phyloP scores from a whole-genome alignment of 2,888 invertebrate species.

The Heliconius aoede region DNA sequence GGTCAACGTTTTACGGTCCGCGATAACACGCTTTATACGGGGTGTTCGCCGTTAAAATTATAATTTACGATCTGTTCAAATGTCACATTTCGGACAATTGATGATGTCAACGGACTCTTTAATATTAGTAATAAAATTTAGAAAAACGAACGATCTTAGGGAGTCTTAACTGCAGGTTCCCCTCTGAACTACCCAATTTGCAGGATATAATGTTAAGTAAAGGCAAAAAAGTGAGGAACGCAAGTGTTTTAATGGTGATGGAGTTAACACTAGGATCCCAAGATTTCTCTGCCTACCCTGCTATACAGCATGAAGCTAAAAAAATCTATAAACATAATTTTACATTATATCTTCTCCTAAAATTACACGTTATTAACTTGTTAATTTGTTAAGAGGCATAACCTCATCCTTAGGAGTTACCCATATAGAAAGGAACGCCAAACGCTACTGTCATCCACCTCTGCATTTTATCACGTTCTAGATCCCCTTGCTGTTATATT shows the following conservation, averaged over 20 bases:
- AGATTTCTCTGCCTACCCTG: background rate
- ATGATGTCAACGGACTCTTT: slow-evolving; percentile 7
- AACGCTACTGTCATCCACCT: too few species aligned
- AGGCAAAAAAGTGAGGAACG: background rate
- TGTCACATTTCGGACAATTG: slow-evolving; percentile 16
- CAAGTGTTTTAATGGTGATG: background rate
- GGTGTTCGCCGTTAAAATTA: slow-evolving; percentile 23
- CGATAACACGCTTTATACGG: slow-evolving; percentile 26
- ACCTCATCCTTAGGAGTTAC: background rate
- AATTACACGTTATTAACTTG: too few species aligned
- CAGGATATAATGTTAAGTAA: too few species aligned
- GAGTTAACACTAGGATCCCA: background rate
- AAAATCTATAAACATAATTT: too few species aligned
- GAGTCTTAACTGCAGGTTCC: too few species aligned
- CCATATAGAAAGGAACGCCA: background rate
- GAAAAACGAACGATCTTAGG: background rate
- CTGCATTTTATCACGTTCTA: too few species aligned
- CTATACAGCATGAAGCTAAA: background rate
- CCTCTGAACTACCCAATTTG: too few species aligned
- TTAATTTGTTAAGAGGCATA: too few species aligned
- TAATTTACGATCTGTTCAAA: slow-evolving; percentile 20
- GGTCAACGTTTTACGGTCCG: slow-evolving; percentile 19
- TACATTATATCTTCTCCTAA: too few species aligned
- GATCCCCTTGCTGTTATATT: background rate
- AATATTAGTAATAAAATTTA: background rate